Base-by-base conservation (phyloP, 2,888 invertebrate genomes). In the Himalopsyche japonica region DNA sequence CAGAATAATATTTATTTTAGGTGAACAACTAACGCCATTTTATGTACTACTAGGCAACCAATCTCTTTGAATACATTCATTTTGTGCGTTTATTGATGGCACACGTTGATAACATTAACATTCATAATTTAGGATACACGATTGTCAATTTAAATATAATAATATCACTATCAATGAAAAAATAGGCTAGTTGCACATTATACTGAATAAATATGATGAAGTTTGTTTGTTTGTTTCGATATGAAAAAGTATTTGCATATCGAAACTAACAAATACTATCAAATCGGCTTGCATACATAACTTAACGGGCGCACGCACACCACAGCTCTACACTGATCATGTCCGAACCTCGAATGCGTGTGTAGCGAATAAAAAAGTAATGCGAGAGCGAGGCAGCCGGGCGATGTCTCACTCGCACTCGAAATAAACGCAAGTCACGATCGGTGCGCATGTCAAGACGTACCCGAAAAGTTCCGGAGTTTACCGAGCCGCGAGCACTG, bases 391-490 rank as follows among this genome's bases (percentile, higher is more conserved):
- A n/a, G 37, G 79, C 70, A 27, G 48, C 15, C 24, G 18, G 32
- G 30, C 79, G 43, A 24, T 79, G 32, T 82, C 82, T 79, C 82
- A 20, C 70, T 82, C 79, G 10, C 49, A 24, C 27, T 27, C 79
- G 32, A 48, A 43, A 78, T 79, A 85, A 85, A 82, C 82, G 85
- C 85, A 82, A 85, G 85, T 85, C 85, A 85, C 85, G 79, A 83
- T 81, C 64, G 80, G 70, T 79, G 82, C 82, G 85, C 81, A 83
- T 80, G 57, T 80, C 80, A 70, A n/a, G 70, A 77, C 77, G 64
- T 76, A 80, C 57, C 49, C 83, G 83, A 80, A n/a, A 24, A 43
- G 12, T 20, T n/a, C 34, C 80, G 85, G 64, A 82, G 20, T n/a
- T 32, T 57, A 43, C 83, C 82, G 80, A 82, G 77, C 47, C 24